A percentile compares a stretch with the other conserved stretches of the same genome.
Conservation (phyloP, 1,140 invertebrate genomes). For the Gyrodactylus salaris region DNA sequence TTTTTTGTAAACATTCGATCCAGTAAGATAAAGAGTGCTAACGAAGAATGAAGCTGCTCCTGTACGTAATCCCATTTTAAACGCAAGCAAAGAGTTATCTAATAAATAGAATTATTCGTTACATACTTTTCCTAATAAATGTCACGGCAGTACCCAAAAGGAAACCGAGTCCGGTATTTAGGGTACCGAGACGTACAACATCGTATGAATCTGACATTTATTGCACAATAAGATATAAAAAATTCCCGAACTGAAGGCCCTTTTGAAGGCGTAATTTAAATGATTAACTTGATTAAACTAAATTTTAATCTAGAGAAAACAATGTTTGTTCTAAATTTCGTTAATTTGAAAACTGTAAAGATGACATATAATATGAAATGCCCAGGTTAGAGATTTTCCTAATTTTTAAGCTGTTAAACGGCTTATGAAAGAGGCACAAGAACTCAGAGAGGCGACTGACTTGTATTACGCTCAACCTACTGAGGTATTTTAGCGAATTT, state of each 20-base stretch:
- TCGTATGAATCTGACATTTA: background rate
- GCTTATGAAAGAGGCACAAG: slow-evolving; percentile 57
- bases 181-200: background rate
- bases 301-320: background rate
- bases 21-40: background rate
- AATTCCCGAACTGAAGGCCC: too few relatives aligned
- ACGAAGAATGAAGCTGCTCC: background rate
- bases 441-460: slow-evolving; percentile 45
- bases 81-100: background rate
- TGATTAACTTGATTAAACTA: background rate
- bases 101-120: background rate
- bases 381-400: slow-evolving; percentile 1
- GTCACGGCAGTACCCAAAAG: background rate
- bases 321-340: background rate
- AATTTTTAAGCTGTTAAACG: slow-evolving; percentile 38
- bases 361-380: slow-evolving; percentile 4
- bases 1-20: background rate
- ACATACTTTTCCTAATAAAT: background rate
- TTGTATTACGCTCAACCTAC: slow-evolving; percentile 51
- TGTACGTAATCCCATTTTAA: background rate
- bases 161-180: background rate
- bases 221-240: background rate
- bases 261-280: background rate
- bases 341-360: background rate
- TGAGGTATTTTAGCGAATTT: background rate